Evolutionary conservation across 2,113 vertebrate genomes (phyloP).

Genomic region (Poicephalus gulielmi): DNA sequence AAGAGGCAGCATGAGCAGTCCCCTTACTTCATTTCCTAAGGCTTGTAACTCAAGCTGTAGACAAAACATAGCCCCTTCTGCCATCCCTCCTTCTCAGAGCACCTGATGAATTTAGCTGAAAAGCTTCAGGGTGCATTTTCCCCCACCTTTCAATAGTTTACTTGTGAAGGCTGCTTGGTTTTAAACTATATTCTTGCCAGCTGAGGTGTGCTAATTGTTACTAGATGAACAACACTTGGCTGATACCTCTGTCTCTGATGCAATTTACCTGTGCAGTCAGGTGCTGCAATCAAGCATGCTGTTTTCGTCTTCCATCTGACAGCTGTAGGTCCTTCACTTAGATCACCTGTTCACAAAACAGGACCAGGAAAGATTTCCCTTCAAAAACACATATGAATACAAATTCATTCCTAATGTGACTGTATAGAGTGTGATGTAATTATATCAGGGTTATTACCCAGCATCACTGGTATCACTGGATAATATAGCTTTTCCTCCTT

Average conservation of each 20-base stretch:
- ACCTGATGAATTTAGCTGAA: neutral
- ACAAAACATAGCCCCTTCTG: neutral
- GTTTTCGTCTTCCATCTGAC: neutral
- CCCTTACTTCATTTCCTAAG: neutral
- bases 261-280: neutral
- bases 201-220: neutral
- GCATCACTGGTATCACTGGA: neutral
- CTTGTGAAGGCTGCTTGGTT: neutral
- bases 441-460: neutral
- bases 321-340: neutral
- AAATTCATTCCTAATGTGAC: neutral
- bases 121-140: fast-evolving
- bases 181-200: neutral
- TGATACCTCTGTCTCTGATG: neutral
- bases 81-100: neutral
- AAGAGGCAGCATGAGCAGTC: fast-evolving
- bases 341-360: neutral
- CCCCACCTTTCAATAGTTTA: neutral
- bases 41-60: neutral
- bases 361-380: neutral
- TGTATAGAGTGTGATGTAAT: neutral
- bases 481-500: neutral
- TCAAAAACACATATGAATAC: neutral
- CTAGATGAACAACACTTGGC: neutral
- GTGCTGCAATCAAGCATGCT: neutral